Percentiles rank a stretch among this genome's conserved stretches.
phyloP scores from a whole-genome alignment of 2,888 invertebrate species.

The Norana najaformis region DNA sequence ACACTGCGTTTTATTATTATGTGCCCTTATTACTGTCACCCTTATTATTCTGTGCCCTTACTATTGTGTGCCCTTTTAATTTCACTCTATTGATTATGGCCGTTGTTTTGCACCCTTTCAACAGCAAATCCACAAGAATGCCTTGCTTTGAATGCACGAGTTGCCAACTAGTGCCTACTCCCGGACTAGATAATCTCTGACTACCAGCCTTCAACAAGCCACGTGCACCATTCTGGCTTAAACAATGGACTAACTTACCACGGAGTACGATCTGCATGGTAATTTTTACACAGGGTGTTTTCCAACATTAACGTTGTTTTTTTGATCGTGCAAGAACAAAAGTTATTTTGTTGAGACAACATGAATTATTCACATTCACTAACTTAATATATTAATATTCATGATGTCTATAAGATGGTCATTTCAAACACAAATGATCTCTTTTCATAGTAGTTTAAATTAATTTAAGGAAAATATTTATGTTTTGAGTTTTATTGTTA shows the following conservation, averaged over 20 bases:
- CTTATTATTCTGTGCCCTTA: too few relatives aligned
- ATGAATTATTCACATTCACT: background rate
- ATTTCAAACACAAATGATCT: background rate
- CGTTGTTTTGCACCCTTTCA: background rate
- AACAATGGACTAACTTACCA: too few relatives aligned
- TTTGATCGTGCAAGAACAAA: background rate
- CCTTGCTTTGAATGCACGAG: too few relatives aligned
- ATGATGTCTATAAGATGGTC: background rate
- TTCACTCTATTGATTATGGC: too few relatives aligned
- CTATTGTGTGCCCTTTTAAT: too few relatives aligned
- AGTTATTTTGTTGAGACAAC: background rate
- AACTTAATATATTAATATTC: background rate
- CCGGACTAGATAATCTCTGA: too few relatives aligned
- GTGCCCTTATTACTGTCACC: too few relatives aligned
- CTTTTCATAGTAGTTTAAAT: background rate
- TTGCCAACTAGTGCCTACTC: too few relatives aligned
- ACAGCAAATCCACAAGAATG: background rate
- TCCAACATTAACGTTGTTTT: background rate
- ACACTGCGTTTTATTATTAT: too few relatives aligned
- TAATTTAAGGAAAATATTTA: background rate
- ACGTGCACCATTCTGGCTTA: too few relatives aligned
- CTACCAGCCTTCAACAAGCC: too few relatives aligned
- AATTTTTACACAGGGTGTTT: background rate
- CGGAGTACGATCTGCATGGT: too few relatives aligned
- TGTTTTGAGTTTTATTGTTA: background rate